Conservation (phyloP, 1,140 invertebrate genomes). For the Theocolax elegans region DNA sequence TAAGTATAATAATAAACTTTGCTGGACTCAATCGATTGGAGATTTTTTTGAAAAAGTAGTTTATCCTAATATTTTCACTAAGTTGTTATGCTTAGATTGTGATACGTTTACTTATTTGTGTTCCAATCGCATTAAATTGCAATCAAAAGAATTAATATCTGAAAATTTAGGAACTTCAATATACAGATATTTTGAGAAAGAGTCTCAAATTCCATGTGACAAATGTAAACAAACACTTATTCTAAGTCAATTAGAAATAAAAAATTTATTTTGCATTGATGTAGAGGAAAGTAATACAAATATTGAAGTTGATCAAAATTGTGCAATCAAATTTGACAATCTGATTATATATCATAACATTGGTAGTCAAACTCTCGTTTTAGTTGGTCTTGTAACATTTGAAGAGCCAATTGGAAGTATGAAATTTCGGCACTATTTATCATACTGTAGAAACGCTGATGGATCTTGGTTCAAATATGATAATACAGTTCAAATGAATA, state of each 20-base stretch:
- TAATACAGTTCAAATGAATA: neutral
- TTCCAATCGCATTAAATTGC: neutral
- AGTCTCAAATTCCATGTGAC: constrained; percentile 6
- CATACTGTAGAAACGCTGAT: neutral
- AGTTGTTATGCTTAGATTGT: neutral
- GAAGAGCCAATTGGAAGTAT: neutral
- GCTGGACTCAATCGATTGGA: neutral
- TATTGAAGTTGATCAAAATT: neutral
- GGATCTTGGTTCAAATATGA: constrained; percentile 4
- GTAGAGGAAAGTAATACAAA: neutral
- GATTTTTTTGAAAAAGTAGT: neutral
- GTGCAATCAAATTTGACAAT: neutral
- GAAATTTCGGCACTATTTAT: neutral
- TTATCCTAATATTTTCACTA: constrained; percentile 1
- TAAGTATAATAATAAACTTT: neutral
- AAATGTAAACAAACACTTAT: neutral
- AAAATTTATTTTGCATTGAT: too few relatives aligned
- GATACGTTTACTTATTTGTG: neutral
- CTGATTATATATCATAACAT: neutral
- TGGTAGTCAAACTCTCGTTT: neutral
- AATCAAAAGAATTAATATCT: neutral
- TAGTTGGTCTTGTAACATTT: neutral
- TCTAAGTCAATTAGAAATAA: neutral
- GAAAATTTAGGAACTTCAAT: neutral
- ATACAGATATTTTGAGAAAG: neutral